Conservation (phyloP, 2,888 invertebrate species). For the Tenthredo mesomela region DNA sequence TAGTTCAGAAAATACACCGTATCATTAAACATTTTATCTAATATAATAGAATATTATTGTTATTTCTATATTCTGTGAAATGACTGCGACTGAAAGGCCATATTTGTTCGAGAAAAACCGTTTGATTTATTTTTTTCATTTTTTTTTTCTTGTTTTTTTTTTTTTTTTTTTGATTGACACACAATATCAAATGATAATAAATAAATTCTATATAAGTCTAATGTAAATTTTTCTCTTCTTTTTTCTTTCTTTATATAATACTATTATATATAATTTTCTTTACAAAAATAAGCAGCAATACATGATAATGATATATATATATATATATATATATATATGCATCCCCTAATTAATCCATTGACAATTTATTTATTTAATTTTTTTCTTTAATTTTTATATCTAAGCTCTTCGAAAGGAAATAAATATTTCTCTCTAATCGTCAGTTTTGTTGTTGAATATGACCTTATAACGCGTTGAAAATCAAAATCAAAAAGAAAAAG, state of each 20-base stretch:
- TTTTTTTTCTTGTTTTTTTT: background rate
- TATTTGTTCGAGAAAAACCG: background rate
- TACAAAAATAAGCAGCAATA: constrained; percentile 27
- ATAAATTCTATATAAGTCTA: background rate
- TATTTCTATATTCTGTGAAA: background rate
- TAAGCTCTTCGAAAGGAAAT: background rate
- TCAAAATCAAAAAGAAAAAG: background rate
- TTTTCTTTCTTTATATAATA: background rate
- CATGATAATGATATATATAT: background rate
- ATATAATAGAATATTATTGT: background rate
- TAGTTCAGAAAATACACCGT: background rate
- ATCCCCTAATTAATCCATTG: background rate
- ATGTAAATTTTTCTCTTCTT: background rate
- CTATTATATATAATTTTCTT: background rate
- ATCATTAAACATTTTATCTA: background rate
- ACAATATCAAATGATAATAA: background rate
- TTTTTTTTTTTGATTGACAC: background rate
- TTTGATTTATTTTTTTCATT: background rate
- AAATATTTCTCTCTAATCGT: background rate
- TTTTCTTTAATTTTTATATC: background rate
- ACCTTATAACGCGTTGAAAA: background rate
- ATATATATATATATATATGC: no score
- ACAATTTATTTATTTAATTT: no score
- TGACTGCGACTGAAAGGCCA: background rate
- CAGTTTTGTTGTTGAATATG: background rate